phyloP scores from a whole-genome alignment of 2,888 invertebrate species.

The Volucella inanis region DNA sequence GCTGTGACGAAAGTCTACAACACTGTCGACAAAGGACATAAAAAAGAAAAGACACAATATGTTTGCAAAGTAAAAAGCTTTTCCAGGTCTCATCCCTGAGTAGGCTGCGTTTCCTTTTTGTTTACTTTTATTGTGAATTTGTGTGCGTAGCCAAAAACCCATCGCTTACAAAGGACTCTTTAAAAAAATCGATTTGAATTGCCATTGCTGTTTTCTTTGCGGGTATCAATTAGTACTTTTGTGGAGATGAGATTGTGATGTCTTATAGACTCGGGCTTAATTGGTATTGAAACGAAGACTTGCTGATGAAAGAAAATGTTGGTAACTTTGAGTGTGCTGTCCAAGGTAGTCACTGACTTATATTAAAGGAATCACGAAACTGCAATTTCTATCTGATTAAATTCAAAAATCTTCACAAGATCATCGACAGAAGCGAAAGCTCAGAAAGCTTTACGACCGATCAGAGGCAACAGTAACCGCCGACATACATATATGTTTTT shows the following conservation, averaged over 20 bases:
- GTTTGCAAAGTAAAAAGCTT: slow-evolving; percentile 34
- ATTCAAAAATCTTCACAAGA: no score
- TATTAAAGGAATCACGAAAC: no score
- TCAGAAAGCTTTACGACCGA: no score
- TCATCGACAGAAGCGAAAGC: no score
- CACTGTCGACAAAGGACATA: background rate
- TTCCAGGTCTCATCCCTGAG: slow-evolving; percentile 21
- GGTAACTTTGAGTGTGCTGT: no score
- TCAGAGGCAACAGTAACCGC: no score
- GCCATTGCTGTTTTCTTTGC: slow-evolving; percentile 24
- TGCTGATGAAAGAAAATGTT: no score
- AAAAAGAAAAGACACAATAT: slow-evolving; percentile 12
- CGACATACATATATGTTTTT: no score
- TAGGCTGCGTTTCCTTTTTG: slow-evolving; percentile 3
- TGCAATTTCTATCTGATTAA: no score
- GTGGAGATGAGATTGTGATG: background rate
- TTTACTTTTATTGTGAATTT: slow-evolving; percentile 7
- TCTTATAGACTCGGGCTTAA: background rate
- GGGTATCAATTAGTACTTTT: background rate
- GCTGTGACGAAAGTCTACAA: slow-evolving; percentile 4
- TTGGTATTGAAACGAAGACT: no score
- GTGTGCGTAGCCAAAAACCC: slow-evolving; percentile 28
- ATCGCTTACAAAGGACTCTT: slow-evolving; percentile 13
- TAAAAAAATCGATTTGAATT: slow-evolving; percentile 3
- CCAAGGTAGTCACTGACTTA: no score